Evolutionary conservation across 1,140 invertebrate genomes (phyloP).

Genomic region (Drosophila paulistorum): DNA sequence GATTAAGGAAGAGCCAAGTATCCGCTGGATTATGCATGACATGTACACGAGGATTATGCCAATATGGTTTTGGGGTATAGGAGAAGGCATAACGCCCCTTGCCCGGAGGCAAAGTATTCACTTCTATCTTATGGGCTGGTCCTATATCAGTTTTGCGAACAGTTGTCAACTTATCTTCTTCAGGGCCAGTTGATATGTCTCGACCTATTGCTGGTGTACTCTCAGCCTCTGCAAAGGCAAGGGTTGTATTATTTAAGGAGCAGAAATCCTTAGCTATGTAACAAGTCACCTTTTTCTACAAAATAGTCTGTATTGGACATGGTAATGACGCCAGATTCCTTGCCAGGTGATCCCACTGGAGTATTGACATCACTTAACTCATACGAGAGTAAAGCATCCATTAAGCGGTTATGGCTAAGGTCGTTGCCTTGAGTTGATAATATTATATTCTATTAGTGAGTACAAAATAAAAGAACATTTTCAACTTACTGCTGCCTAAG

Average conservation of each 20-base stretch:
- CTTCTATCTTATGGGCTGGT: constrained; percentile 82
- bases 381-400: constrained; percentile 82
- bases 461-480: not conserved
- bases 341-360: constrained; percentile 74
- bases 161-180: constrained; percentile 72
- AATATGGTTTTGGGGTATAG: constrained; percentile 90
- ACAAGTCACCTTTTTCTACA: constrained; percentile 59
- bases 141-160: constrained; percentile 82
- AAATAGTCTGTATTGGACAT: constrained; percentile 80
- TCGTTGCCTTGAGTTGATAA: constrained; percentile 53
- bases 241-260: not conserved
- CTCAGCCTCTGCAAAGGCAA: constrained; percentile 53
- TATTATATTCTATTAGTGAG: not conserved
- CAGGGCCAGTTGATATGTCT: constrained; percentile 41
- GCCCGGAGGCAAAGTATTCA: constrained; percentile 90
- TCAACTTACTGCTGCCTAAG: constrained; percentile 86
- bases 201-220: constrained; percentile 52
- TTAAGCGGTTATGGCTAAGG: constrained; percentile 69
- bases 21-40: constrained; percentile 88
- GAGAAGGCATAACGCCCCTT: constrained; percentile 96
- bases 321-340: constrained; percentile 77
- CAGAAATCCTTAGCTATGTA: not conserved
- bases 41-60: constrained; percentile 91
- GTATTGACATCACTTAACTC: constrained; percentile 79
- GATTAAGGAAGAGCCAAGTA: constrained; percentile 94